Base-by-base conservation (phyloP, 2,888 invertebrate species). In the Xanthia togata region DNA sequence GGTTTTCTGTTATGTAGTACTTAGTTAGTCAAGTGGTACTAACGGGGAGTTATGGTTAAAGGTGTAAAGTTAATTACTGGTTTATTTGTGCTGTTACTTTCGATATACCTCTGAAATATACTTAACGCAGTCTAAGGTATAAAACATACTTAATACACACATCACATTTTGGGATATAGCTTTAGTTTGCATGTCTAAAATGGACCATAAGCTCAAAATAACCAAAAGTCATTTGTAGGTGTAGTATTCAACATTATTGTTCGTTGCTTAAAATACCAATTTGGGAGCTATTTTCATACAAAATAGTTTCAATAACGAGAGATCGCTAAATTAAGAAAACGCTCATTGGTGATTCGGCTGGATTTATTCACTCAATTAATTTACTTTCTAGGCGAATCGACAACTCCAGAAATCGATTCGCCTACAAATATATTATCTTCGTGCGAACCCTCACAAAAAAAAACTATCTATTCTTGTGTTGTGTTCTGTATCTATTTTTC, bases 21-120 rank as follows among this genome's bases (percentile, higher is more conserved):
- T 81, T 81, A 74, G 82, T 82, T 71, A 75, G 63, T 64, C 63
- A 69, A 85, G 82, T 81, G 85, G 79, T 81, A 81, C 65, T 81
- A 70, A 84, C 70, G 50, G 31, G 35, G 55, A 82, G 70, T 81
- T 81, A 82, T 68, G 82, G 70, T 69, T 81, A 17, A 76, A 76
- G 70, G 82, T 76, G 82, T 76, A 68, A 84, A 70, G 81, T 84
- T 81, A 81, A 81, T 73, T 73, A 84, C 74, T 38, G 50, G 60
- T 60, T 65, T 79, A 68, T 78, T 65, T 80, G 68, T 44, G 26
- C 35, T 53, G 35, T 53, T 76, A 65, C n/a, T n/a, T 64, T 26
- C 23, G 26, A 65, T 64, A 64, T 44, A 62, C 23, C 9, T 12
- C 6, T 23, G 41, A 47, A 77, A 63, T 62, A 31, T 31, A 26